Evolutionary conservation across 2,797 vertebrate species (phyloP).

Genomic region (Oryzias sinensis): DNA sequence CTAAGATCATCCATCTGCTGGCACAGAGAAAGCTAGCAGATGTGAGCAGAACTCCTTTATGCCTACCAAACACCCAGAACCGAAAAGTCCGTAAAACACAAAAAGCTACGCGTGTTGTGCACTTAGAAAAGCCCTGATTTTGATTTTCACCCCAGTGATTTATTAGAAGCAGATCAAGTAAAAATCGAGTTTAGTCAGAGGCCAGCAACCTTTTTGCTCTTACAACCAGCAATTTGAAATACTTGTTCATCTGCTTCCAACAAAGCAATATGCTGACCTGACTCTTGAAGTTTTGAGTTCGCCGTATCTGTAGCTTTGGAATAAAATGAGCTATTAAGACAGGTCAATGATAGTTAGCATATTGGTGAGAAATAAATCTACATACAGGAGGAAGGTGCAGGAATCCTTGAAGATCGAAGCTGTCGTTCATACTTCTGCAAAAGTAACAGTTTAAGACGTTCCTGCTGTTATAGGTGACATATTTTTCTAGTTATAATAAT

Average conservation of each 20-base stretch:
- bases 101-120: too few relatives aligned
- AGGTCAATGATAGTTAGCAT: conserved; percentile 3
- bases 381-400: conserved; percentile 83
- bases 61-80: too few relatives aligned
- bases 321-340: conserved; percentile 45
- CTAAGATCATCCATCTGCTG: too few relatives aligned
- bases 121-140: too few relatives aligned
- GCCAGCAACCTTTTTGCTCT: conserved; percentile 1
- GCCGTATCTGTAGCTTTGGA: conserved; percentile 56
- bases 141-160: too few relatives aligned
- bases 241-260: background rate
- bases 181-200: too few relatives aligned
- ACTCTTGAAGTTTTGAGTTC: conserved; percentile 49
- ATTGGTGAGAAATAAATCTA: conserved; percentile 11
- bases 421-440: conserved; percentile 82
- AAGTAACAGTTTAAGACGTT: conserved; percentile 9
- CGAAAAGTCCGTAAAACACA: too few relatives aligned
- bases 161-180: too few relatives aligned
- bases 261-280: conserved; percentile 66
- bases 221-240: conserved; percentile 19
- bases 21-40: too few relatives aligned
- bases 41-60: too few relatives aligned
- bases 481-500: too few relatives aligned
- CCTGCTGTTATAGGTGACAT: too few relatives aligned
- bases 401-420: conserved; percentile 86